phyloP scores from a whole-genome alignment of 1,140 invertebrate genomes.

The Ooceraea biroi region DNA sequence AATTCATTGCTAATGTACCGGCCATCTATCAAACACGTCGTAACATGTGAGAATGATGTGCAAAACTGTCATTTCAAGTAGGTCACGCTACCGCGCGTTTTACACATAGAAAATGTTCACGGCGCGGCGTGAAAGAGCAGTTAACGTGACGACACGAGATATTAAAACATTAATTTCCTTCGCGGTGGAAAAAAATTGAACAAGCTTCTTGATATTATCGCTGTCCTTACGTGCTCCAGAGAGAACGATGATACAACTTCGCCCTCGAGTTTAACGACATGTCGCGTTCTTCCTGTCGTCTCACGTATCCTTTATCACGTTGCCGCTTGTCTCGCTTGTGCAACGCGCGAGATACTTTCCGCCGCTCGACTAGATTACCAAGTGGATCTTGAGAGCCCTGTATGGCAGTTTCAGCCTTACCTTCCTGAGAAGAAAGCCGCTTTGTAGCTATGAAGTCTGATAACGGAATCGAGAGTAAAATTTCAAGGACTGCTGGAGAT shows the following conservation, averaged over 20 bases:
- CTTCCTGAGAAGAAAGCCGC: background rate
- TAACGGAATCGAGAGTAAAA: slow-evolving; percentile 33
- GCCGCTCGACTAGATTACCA: slow-evolving; percentile 37
- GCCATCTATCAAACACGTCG: slow-evolving; percentile 45
- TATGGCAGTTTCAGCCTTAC: background rate
- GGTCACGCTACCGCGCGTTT: slow-evolving; percentile 15
- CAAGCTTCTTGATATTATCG: background rate
- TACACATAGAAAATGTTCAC: slow-evolving; percentile 4
- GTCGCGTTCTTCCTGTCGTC: slow-evolving; percentile 40
- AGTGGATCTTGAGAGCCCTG: slow-evolving; percentile 39
- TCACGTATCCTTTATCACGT: slow-evolving; percentile 53
- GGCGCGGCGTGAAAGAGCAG: background rate
- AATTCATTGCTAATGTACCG: slow-evolving; percentile 44
- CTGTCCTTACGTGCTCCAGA: background rate
- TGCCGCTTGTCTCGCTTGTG: slow-evolving; percentile 6
- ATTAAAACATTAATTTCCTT: slow-evolving; percentile 30
- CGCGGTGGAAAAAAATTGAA: background rate
- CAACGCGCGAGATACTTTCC: slow-evolving; percentile 35
- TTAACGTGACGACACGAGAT: slow-evolving; percentile 16
- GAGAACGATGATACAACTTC: slow-evolving; percentile 34
- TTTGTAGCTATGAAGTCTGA: background rate
- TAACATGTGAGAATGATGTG: slow-evolving; percentile 38
- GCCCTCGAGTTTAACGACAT: slow-evolving; percentile 48
- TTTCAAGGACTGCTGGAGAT: slow-evolving; percentile 28
- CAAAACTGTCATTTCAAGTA: slow-evolving; percentile 46